Evolutionary conservation across 2,113 vertebrate genomes (phyloP).

Genomic region (Carassius auratus): DNA sequence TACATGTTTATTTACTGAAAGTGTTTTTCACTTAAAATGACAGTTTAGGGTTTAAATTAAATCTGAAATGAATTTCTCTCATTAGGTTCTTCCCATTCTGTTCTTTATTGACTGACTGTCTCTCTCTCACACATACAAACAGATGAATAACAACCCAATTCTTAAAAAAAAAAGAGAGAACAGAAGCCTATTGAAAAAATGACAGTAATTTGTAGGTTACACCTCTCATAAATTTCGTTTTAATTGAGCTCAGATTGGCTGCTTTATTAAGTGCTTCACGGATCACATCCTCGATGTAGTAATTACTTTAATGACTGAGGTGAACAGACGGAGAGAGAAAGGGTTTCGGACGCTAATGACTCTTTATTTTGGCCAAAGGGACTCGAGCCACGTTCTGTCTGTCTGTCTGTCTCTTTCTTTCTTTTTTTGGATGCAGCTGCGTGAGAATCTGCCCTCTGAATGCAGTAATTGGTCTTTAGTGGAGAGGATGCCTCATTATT

Average conservation of each 20-base stretch:
- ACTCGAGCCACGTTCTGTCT: not conserved
- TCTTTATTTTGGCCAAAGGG: conserved; percentile 19
- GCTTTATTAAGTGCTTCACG: conserved; percentile 65
- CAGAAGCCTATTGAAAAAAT: conserved; percentile 56
- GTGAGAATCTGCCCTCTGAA: conserved; percentile 26
- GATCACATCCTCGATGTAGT: conserved; percentile 68
- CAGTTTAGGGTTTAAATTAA: not conserved
- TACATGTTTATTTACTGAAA: not conserved
- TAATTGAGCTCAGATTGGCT: conserved; percentile 66
- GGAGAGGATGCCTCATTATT: conserved; percentile 46
- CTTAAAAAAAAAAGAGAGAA: conserved; percentile 31
- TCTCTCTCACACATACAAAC: not conserved
- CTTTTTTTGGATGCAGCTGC: not conserved
- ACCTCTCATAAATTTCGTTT: conserved; percentile 59
- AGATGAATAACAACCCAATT: not conserved
- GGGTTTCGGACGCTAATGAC: not conserved
- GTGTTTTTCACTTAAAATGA: conserved; percentile 9
- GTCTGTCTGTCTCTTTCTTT: not conserved
- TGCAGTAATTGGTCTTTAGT: conserved; percentile 39
- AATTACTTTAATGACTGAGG: conserved; percentile 69
- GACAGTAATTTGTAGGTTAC: conserved; percentile 55
- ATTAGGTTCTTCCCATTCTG: conserved; percentile 34
- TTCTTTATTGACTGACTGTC: conserved; percentile 46
- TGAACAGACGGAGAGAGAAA: conserved; percentile 24
- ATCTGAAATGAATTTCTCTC: not conserved